phyloP scores from a whole-genome alignment of 2,888 invertebrate species.

The Listrodromus nycthemerus region DNA sequence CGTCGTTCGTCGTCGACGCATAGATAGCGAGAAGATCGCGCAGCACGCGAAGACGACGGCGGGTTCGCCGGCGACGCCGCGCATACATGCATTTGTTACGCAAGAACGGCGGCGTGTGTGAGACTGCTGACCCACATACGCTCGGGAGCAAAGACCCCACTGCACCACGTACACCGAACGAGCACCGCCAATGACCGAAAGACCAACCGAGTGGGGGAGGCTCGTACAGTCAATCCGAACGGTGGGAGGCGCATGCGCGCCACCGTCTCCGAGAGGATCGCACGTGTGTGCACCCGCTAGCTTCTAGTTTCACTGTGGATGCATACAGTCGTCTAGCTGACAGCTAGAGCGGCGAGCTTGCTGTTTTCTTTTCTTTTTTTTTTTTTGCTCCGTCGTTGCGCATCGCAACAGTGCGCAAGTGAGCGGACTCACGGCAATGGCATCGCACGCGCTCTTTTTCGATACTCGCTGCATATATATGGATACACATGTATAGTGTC shows the following conservation, averaged over 20 bases:
- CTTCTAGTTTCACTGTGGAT: constrained; percentile 30
- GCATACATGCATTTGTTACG: constrained; percentile 83
- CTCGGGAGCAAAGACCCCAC: constrained; percentile 84
- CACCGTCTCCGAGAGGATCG: constrained; percentile 54
- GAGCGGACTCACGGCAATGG: not conserved
- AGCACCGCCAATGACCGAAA: constrained; percentile 47
- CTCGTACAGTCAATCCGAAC: constrained; percentile 9
- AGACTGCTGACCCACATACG: constrained; percentile 85
- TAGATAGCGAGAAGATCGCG: constrained; percentile 48
- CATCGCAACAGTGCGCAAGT: constrained; percentile 4
- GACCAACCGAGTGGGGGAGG: constrained; percentile 50
- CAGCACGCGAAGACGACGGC: constrained; percentile 61
- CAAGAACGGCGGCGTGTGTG: constrained; percentile 84
- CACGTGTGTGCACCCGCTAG: constrained; percentile 47
- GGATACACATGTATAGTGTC: not conserved
- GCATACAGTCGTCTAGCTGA: constrained; percentile 17
- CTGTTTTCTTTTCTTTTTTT: too few species aligned
- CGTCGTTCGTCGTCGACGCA: constrained; percentile 38
- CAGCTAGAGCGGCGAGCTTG: constrained; percentile 9
- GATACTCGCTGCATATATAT: not conserved
- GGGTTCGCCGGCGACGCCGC: constrained; percentile 66
- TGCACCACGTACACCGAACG: constrained; percentile 74
- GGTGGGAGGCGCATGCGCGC: constrained; percentile 67
- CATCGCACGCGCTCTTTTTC: constrained; percentile 13
- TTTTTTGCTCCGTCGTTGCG: not conserved